phyloP scores from a whole-genome alignment of 2,888 invertebrate genomes.

The Oxyteleia sp. region DNA sequence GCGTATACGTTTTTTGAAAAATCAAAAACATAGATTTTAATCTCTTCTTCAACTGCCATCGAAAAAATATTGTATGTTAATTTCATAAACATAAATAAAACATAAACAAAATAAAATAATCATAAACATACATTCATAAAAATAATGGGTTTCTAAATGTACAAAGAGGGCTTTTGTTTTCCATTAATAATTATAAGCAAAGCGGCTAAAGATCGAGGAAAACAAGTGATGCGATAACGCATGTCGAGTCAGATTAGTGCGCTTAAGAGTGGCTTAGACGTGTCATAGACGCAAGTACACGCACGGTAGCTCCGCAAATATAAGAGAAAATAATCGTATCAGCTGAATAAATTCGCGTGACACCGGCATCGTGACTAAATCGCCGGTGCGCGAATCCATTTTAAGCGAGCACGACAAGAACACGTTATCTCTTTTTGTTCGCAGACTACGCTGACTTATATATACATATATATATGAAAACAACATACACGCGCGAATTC shows the following conservation, averaged over 20 bases:
- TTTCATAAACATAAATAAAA: too few species aligned
- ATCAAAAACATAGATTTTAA: too few species aligned
- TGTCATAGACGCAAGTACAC: slow-evolving; percentile 56
- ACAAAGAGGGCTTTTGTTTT: slow-evolving; percentile 9
- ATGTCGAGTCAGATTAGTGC: slow-evolving; percentile 57
- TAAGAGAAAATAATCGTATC: slow-evolving; percentile 66
- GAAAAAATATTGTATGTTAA: too few species aligned
- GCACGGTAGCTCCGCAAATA: slow-evolving; percentile 51
- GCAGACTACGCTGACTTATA: slow-evolving; percentile 14
- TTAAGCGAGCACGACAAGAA: slow-evolving; percentile 67
- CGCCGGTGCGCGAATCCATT: slow-evolving; percentile 66
- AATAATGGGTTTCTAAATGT: too few species aligned
- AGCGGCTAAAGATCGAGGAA: slow-evolving; percentile 34
- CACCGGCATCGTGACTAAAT: slow-evolving; percentile 62
- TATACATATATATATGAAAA: slow-evolving; percentile 17
- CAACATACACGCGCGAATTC: slow-evolving; percentile 7
- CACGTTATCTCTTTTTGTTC: slow-evolving; percentile 67
- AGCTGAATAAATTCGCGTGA: slow-evolving; percentile 71
- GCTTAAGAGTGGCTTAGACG: slow-evolving; percentile 65
- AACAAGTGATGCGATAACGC: slow-evolving; percentile 56
- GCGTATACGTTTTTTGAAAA: too few species aligned
- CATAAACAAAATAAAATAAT: too few species aligned
- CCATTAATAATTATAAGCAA: slow-evolving; percentile 29
- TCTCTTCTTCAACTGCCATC: too few species aligned
- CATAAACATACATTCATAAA: too few species aligned